Evolutionary conservation across 2,797 vertebrate species (phyloP).

Genomic region (Amblyopsis hoosieri): DNA sequence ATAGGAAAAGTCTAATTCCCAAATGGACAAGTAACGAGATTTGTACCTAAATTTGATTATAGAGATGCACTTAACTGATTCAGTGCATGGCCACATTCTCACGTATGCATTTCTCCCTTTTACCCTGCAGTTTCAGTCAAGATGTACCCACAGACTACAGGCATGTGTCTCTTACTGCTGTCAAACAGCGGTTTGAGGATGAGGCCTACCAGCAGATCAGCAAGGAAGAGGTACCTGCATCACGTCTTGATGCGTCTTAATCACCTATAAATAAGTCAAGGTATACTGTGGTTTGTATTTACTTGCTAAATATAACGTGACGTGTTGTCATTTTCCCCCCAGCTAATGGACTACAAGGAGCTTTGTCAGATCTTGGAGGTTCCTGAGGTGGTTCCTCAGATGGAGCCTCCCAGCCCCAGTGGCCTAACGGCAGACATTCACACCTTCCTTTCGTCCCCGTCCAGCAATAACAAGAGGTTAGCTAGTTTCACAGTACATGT

Average conservation of each 20-base stretch:
- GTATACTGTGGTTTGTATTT: neutral
- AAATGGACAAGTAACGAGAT: constrained; percentile 61
- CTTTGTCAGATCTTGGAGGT: constrained; percentile 88
- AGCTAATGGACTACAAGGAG: constrained; percentile 91
- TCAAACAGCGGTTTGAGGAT: constrained; percentile 95
- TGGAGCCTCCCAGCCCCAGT: constrained; percentile 75
- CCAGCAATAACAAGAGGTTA: constrained; percentile 88
- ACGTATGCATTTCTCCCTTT: neutral
- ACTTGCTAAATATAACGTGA: neutral
- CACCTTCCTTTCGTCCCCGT: constrained; percentile 91
- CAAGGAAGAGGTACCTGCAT: constrained; percentile 82
- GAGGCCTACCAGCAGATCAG: constrained; percentile 87
- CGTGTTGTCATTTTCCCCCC: neutral
- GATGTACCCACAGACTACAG: constrained; percentile 95
- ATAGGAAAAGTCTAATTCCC: constrained; percentile 44
- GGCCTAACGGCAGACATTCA: constrained; percentile 80
- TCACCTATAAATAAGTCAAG: neutral
- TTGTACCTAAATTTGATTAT: constrained; percentile 43
- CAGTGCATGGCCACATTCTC: constrained; percentile 27
- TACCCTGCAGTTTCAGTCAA: constrained; percentile 84
- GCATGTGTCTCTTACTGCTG: constrained; percentile 90
- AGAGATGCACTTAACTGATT: constrained; percentile 10
- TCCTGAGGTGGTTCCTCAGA: constrained; percentile 77
- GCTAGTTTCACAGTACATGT: neutral
- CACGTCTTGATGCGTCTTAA: neutral